Evolutionary conservation across 2,888 invertebrate genomes (phyloP).

Genomic region (Camptogramma bilineatum): DNA sequence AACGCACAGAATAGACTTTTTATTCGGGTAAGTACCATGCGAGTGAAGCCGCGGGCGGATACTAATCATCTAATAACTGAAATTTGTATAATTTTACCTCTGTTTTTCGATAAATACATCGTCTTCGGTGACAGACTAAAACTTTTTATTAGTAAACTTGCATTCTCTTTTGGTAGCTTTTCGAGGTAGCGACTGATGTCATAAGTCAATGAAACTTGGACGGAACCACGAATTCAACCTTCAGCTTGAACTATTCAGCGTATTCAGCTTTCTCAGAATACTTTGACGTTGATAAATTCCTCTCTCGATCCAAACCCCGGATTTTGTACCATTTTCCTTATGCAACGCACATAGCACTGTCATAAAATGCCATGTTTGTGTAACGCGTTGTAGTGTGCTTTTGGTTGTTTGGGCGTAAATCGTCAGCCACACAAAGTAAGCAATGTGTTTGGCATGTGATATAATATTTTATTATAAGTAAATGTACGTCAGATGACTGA

Average conservation of each 20-base stretch:
- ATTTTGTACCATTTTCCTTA: constrained; percentile 8
- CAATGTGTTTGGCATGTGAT: neutral
- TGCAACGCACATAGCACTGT: neutral
- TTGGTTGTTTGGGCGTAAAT: neutral
- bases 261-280: constrained; percentile 19
- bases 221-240: constrained; percentile 10
- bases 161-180: neutral
- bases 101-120: too few relatives aligned
- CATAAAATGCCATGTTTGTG: neutral
- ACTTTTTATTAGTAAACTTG: too few relatives aligned
- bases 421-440: neutral
- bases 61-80: too few relatives aligned
- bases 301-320: neutral
- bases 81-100: too few relatives aligned
- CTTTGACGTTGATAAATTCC: constrained; percentile 8
- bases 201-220: neutral
- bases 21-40: too few relatives aligned
- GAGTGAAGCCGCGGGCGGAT: too few relatives aligned
- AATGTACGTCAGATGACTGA: neutral
- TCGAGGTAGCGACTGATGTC: neutral
- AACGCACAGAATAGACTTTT: too few relatives aligned
- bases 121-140: neutral
- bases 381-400: neutral
- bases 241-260: too few relatives aligned
- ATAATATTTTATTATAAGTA: neutral